A percentile compares a stretch with the other conserved stretches of the same genome.
Evolutionary conservation across 2,888 invertebrate genomes (phyloP).

Genomic region (Thysanoteuthis rhombus): DNA sequence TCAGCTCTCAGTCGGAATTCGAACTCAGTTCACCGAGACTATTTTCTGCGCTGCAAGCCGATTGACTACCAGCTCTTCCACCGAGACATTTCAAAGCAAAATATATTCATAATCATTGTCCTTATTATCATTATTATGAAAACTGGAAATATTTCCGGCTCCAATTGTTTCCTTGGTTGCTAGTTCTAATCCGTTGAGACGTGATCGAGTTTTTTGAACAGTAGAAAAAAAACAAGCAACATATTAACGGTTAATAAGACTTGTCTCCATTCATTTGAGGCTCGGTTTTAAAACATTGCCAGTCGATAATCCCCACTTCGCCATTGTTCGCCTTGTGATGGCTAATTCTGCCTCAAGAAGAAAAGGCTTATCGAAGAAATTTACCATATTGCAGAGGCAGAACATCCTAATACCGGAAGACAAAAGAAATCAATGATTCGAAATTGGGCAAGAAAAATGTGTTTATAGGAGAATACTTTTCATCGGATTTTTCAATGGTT

Average conservation of each 20-base stretch:
- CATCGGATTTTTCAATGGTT: too few relatives aligned
- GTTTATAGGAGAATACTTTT: not conserved
- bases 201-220: not conserved
- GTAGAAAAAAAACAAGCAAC: not conserved
- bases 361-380: not conserved
- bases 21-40: too few relatives aligned
- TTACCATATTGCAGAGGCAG: not conserved
- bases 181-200: not conserved
- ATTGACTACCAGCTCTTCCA: too few relatives aligned
- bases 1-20: too few relatives aligned
- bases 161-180: not conserved
- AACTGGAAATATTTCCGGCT: not conserved
- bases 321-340: not conserved
- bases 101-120: not conserved
- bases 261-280: conserved; percentile 12
- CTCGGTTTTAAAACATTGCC: not conserved
- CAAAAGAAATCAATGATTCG: not conserved
- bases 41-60: too few relatives aligned
- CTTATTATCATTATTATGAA: not conserved
- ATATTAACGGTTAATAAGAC: not conserved
- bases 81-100: too few relatives aligned
- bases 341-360: not conserved
- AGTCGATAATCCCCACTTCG: not conserved
- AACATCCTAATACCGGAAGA: not conserved
- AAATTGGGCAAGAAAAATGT: not conserved